Evolutionary conservation across 2,888 invertebrate species (phyloP), one percentile per base, ranked within the genome.

Genomic region (Coleophora flavipennella): DNA sequence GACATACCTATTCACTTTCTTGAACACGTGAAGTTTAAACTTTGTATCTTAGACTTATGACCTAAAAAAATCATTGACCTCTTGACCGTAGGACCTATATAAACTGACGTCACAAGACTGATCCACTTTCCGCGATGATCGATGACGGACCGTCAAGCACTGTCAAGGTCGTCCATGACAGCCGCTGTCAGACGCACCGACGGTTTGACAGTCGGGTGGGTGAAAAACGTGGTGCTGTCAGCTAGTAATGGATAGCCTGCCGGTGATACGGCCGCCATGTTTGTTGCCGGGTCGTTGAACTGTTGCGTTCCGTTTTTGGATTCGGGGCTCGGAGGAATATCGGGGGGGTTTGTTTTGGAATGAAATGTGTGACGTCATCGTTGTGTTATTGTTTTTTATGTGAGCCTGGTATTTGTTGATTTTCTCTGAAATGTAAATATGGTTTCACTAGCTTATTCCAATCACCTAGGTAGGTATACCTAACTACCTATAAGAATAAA

Each of bases 201-300:
- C 57, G 50, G 53, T 29, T 29, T 47, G 45, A 48, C 63, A 72
- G 76, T 74, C 57, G 46, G 55, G 53, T 57, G 58, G n/a, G 55
- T 67, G 74, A 76, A 78, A 78, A 79, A 75, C 70, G 76, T 62
- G 51, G 63, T 56, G 66, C 68, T 71, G 76, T 72, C 80, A 69
- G 52, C 51, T 50, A 49, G 67, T 81, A 77, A 81, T 80, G 78
- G 79, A 81, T 83, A 66, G 76, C 68, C 61, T 64, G 61, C 68
- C 71, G 62, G 61, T 40, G 33, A 36, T 36, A 34, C 37, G 46
- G 53, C 55, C 50, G 61, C 70, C 68, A 69, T 68, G 51, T 64
- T 65, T 63, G 61, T 58, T 52, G 38, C 46, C 55, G 53, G 73
- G 69, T 59, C 70, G 60, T 52, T 55, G 74, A 71, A 68, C 74